Evolutionary conservation across 2,797 vertebrate genomes (phyloP), one percentile per base, ranked within the genome.

Genomic region (Hippoglossus hippoglossus): DNA sequence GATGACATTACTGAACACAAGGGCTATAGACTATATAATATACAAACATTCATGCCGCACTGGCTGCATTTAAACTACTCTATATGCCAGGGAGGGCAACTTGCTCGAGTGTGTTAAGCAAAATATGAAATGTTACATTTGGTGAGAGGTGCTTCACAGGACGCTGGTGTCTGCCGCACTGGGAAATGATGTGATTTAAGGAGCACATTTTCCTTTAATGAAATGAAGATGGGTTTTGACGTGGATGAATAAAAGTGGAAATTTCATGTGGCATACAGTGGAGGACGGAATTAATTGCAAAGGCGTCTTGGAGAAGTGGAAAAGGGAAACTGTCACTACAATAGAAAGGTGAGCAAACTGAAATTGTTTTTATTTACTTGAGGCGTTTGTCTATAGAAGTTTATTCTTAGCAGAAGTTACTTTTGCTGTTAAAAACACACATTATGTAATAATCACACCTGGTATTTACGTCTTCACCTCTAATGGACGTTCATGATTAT

Each of bases 221-320:
- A 89, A 85, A 91, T 70, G 69, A 79, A 50, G 75, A 91, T 89
- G 78, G 79, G 73, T 67, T 87, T 51, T 81, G 74, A 86, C 84
- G 68, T 75, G 70, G 74, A 85, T 88, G 89, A 82, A 88, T 88
- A 88, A 72, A 87, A 83, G 54, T 62, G 77, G 31, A 82, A 61
- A 82, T 91, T 71, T 76, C 62, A 79, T 82, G 82, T 81, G 75
- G 78, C 79, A 52, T 76, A 66, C 51, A 66, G 36, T 63, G 60
- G 41, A 60, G 76, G 68, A 75, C 63, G 3, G 0, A 90, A 88
- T 89, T 85, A 83, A 91, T 87, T 83, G 65, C 50, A 55, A 62
- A 59, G 21, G 53, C 24, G 53, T 77, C 50, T 54, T 70, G 59
- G 73, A 67, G 65, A 71, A n/a, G 19, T 47, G 21, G 28, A 18